Conservation (phyloP, 2,888 invertebrate species). For the Prosopocoilus inquinatus region DNA sequence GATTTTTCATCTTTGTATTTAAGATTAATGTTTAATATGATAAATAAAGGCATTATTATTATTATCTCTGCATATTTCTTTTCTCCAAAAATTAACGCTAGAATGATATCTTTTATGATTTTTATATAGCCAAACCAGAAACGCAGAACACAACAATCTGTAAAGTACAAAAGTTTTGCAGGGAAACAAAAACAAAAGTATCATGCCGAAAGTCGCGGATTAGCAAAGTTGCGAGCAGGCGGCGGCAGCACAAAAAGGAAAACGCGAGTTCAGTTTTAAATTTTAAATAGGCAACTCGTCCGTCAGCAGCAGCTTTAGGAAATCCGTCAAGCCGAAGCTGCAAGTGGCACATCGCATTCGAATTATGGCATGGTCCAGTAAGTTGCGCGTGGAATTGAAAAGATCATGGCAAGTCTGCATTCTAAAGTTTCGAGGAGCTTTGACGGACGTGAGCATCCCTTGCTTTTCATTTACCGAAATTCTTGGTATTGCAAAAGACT, state of each 20-base stretch:
- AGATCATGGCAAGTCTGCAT: conserved; percentile 39
- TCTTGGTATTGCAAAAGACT: not conserved
- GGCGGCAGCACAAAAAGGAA: conserved; percentile 24
- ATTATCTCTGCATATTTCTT: no score
- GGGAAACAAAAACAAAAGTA: no score
- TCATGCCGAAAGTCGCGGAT: conserved; percentile 9
- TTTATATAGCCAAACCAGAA: no score
- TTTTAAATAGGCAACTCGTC: conserved; percentile 34
- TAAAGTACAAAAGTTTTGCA: no score
- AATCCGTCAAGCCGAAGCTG: conserved; percentile 37
- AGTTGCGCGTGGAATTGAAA: conserved; percentile 38
- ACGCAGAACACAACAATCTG: no score
- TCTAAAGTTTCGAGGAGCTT: conserved; percentile 30
- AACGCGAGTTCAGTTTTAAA: conserved; percentile 33
- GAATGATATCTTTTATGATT: no score
- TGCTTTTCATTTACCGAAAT: conserved; percentile 5
- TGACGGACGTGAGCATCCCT: conserved; percentile 25
- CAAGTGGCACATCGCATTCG: conserved; percentile 37
- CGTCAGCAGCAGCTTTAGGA: conserved; percentile 36
- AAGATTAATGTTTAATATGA: no score
- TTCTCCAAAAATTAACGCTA: no score
- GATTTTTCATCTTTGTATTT: no score
- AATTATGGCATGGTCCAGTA: conserved; percentile 36
- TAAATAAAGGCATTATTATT: no score
- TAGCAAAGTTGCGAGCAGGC: conserved; percentile 19